Evolutionary conservation across 2,113 vertebrate genomes (phyloP).

Genomic region (Gallinago media): DNA sequence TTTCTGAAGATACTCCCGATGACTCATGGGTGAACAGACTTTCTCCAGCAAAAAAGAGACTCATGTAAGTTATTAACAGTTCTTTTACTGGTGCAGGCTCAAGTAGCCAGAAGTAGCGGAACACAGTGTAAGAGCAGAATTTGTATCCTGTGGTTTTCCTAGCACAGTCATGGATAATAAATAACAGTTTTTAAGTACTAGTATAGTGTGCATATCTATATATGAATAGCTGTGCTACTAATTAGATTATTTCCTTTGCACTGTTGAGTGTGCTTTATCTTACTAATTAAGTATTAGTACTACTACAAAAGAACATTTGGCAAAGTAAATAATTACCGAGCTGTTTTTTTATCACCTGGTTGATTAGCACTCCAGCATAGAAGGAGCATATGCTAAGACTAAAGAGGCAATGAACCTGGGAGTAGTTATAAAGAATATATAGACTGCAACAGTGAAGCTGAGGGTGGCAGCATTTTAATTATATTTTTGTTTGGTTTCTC

Average conservation of each 20-base stretch:
- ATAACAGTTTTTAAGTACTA: neutral
- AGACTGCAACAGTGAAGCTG: neutral
- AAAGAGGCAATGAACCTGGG: neutral
- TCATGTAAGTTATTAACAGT: conserved; percentile 80
- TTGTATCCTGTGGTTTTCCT: neutral
- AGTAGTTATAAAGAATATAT: neutral
- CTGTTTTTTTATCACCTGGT: neutral
- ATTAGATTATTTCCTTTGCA: neutral
- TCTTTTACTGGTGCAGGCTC: neutral
- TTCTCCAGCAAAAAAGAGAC: conserved; percentile 72
- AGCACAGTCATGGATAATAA: neutral
- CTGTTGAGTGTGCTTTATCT: neutral
- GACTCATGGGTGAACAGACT: conserved; percentile 85
- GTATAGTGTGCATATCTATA: neutral
- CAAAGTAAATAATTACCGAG: neutral
- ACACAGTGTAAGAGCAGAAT: neutral
- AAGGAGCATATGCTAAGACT: neutral
- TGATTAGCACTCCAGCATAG: neutral
- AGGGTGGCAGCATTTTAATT: neutral
- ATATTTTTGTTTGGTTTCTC: neutral
- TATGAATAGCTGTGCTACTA: neutral
- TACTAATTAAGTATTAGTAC: neutral
- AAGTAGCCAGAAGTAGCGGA: neutral
- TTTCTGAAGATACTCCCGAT: conserved; percentile 61
- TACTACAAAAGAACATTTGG: neutral